These are phyloP conservation scores for Andrena dorsata DNA, from an alignment of 2,888 invertebrate species.

Conservation along the genomic window DNA sequence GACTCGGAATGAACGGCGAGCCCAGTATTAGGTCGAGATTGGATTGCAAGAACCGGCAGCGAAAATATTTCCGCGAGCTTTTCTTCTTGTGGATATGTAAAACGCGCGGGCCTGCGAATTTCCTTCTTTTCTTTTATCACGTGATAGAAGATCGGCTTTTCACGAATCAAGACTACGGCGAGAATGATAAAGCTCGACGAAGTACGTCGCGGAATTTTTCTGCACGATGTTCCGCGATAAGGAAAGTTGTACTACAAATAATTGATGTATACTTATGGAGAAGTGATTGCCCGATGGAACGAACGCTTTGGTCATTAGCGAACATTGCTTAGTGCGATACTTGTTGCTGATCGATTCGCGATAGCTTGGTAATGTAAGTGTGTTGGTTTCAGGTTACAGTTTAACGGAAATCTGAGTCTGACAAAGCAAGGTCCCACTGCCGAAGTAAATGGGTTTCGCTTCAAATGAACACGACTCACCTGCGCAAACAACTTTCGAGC, in stretches of 20 bases:
- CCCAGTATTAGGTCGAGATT: slow-evolving; percentile 8
- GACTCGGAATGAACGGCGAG: neutral
- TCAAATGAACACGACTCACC: slow-evolving; percentile 40
- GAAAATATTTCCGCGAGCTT: slow-evolving; percentile 6
- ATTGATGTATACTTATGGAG: neutral
- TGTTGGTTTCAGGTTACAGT: slow-evolving; percentile 41
- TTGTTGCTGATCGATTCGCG: neutral
- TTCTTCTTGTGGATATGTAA: neutral
- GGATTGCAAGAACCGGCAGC: slow-evolving; percentile 9
- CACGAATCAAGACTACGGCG: neutral
- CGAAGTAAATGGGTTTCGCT: slow-evolving; percentile 61
- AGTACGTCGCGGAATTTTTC: neutral
- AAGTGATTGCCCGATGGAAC: slow-evolving; percentile 6
- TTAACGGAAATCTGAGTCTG: slow-evolving; percentile 23
- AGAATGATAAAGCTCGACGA: slow-evolving; percentile 5
- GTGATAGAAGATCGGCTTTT: neutral
- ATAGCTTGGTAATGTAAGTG: neutral
- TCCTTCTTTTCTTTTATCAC: neutral
- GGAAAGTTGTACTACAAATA: slow-evolving; percentile 19
- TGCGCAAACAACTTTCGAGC: slow-evolving; percentile 31
- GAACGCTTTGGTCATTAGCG: neutral
- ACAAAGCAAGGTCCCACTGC: slow-evolving; percentile 26
- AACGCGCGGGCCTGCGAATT: neutral
- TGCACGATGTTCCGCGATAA: slow-evolving; percentile 1
- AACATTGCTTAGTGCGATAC: neutral